These are phyloP conservation scores for Leucopsar rothschildi DNA, from an alignment of 2,113 vertebrate species.

Conservation along the genomic window DNA sequence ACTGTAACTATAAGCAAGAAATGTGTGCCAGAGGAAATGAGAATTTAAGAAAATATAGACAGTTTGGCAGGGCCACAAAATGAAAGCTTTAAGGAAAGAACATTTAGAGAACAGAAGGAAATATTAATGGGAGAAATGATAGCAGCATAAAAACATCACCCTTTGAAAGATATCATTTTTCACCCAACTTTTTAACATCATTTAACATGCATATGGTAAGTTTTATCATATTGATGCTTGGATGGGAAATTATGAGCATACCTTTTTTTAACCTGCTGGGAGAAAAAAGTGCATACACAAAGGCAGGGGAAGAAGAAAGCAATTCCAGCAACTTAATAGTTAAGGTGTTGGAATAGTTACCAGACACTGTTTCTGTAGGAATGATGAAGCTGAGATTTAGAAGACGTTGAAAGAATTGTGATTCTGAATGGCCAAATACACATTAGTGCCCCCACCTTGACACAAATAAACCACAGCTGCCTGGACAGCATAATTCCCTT, in stretches of 20 bases:
- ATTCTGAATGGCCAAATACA: conserved; percentile 62
- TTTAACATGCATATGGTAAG: neutral
- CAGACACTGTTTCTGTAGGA: conserved; percentile 65
- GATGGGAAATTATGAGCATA: neutral
- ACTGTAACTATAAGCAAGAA: conserved; percentile 52
- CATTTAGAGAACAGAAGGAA: conserved; percentile 53
- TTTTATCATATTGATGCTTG: neutral
- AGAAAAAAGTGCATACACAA: neutral
- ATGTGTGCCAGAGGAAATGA: conserved; percentile 63
- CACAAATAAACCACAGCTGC: conserved; percentile 68
- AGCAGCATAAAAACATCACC: neutral
- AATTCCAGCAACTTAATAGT: conserved; percentile 51
- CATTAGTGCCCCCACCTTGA: conserved; percentile 64
- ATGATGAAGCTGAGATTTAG: conserved; percentile 67
- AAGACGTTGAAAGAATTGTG: conserved; percentile 66
- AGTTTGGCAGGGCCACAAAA: conserved; percentile 48
- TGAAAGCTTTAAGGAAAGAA: conserved; percentile 58
- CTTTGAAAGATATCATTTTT: neutral
- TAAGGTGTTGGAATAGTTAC: conserved; percentile 60
- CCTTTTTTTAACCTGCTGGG: neutral
- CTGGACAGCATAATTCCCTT: conserved; percentile 64
- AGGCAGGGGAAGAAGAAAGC: neutral
- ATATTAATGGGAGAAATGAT: conserved; percentile 41
- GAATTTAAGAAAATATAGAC: conserved; percentile 67
- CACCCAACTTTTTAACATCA: neutral